These are phyloP conservation scores for Etheostoma perlongum DNA, from an alignment of 2,797 vertebrate species.

Conservation along the genomic window DNA sequence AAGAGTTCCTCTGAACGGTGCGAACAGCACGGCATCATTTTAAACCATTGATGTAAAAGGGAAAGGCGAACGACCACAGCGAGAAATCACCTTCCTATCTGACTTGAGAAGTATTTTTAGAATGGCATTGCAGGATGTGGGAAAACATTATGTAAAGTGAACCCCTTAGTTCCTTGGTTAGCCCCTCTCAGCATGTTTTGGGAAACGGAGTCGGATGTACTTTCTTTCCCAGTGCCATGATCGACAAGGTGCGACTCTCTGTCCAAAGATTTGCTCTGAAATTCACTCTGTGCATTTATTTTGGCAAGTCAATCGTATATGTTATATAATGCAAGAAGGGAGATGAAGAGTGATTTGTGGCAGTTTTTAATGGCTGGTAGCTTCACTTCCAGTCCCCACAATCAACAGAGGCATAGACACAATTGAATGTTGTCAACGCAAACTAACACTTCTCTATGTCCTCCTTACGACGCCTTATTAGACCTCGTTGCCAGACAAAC, in stretches of 20 bases:
- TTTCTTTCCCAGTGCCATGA: neutral
- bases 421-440: neutral
- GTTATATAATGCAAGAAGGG: slow-evolving; percentile 8
- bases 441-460: neutral
- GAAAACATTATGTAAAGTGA: slow-evolving; percentile 14
- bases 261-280: neutral
- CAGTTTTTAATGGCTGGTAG: neutral
- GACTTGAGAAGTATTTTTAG: slow-evolving; percentile 26
- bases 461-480: slow-evolving; percentile 11
- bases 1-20: slow-evolving; percentile 24
- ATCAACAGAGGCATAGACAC: slow-evolving; percentile 6
- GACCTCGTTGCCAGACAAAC: neutral
- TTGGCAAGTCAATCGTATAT: neutral
- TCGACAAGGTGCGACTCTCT: neutral
- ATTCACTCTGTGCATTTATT: neutral
- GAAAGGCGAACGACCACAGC: slow-evolving; percentile 8
- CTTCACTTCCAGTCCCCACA: neutral
- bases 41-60: slow-evolving; percentile 16
- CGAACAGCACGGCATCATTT: slow-evolving; percentile 32
- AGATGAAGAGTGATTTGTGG: slow-evolving; percentile 6
- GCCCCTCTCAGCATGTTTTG: slow-evolving; percentile 2
- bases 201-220: neutral
- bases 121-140: slow-evolving; percentile 20
- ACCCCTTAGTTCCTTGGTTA: neutral
- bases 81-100: neutral